These are phyloP conservation scores for Acronicta leporina DNA, from an alignment of 2,888 invertebrate genomes.

Conservation along the genomic window DNA sequence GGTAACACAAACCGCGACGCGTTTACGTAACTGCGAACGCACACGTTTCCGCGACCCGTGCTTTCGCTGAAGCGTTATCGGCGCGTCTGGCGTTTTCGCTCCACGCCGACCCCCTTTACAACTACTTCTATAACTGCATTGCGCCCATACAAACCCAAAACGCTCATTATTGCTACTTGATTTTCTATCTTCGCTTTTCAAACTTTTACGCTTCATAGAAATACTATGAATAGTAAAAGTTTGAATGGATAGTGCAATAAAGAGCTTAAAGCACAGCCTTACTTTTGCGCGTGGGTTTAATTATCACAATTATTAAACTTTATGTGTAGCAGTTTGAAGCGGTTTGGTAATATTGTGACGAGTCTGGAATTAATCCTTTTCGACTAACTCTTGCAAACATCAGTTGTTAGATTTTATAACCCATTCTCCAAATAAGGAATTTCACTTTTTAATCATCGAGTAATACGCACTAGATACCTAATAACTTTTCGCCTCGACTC, in stretches of 20 bases:
- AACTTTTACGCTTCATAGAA: background rate
- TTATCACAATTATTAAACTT: constrained; percentile 28
- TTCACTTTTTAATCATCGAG: constrained; percentile 36
- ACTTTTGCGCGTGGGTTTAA: constrained; percentile 16
- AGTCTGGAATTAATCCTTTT: constrained; percentile 25
- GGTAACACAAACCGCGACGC: constrained; percentile 47
- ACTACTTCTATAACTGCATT: constrained; percentile 81
- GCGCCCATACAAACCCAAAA: constrained; percentile 70
- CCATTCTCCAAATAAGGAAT: background rate
- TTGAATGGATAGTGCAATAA: constrained; percentile 18
- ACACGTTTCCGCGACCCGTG: constrained; percentile 70
- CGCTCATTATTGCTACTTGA: constrained; percentile 48
- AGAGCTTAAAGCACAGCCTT: constrained; percentile 13
- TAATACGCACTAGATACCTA: constrained; percentile 40
- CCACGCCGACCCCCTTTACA: constrained; percentile 65
- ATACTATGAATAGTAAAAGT: constrained; percentile 9
- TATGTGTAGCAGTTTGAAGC: constrained; percentile 15
- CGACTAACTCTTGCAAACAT: constrained; percentile 8
- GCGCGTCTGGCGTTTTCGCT: constrained; percentile 77
- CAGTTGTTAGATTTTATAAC: constrained; percentile 3
- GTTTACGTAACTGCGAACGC: constrained; percentile 70
- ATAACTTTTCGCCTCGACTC: constrained; percentile 44
- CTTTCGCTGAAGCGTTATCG: constrained; percentile 77
- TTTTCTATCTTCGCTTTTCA: constrained; percentile 27
- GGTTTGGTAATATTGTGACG: constrained; percentile 31